Base-by-base conservation (phyloP, 2,888 invertebrate genomes). In the Dyspetes luteomarginatus region DNA sequence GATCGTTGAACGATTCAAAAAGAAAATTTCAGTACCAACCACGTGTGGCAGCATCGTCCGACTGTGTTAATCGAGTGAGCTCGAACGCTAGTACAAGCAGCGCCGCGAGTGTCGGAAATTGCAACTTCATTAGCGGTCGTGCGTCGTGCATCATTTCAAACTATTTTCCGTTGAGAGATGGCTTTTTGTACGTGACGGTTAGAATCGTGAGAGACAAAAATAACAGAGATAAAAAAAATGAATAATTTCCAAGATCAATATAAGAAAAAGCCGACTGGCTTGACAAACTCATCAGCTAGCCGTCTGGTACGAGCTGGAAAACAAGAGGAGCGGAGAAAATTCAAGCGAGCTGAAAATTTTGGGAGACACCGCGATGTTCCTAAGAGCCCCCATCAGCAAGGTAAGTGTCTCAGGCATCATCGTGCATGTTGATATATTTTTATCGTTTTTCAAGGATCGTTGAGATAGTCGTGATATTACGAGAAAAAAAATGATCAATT, bases 281-380 rank as follows among this genome's bases (percentile, higher is more conserved):
- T 65, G n/a, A 26, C 4, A 5, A 56, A 68, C n/a, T 3, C 69
- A 3, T 12, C 7, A 5, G 30, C 43, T 3, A 55, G 72, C 3
- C 76, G 87, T 0, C 0, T 81, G 24, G 3, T 83, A 4, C 86
- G 88, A 0, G 77, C 78, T 0, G 28, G 52, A 4, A 19, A 74
- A 1, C 28, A 67, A 0, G 78, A 78, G 4, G 69, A 81, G 7
- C 28, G 36, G 0, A 74, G 86, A 5, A 86, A 26, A 12, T 36
- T 36, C 1, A 28, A 68, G 3, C 82, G 88, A 0, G 56, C 43
- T 0, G 52, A 64, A 1, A 9, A 36, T n/a, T 86, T 84, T 3
- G 60, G 72, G 3, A 52, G 52, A 4, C 69, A 83, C 26, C 82
- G 85, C 5, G 50, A 78, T 4, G 19, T 84, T 0, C 15, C 65